Evolutionary conservation across 2,888 invertebrate species (phyloP).

Genomic region (Tenthredo notha): DNA sequence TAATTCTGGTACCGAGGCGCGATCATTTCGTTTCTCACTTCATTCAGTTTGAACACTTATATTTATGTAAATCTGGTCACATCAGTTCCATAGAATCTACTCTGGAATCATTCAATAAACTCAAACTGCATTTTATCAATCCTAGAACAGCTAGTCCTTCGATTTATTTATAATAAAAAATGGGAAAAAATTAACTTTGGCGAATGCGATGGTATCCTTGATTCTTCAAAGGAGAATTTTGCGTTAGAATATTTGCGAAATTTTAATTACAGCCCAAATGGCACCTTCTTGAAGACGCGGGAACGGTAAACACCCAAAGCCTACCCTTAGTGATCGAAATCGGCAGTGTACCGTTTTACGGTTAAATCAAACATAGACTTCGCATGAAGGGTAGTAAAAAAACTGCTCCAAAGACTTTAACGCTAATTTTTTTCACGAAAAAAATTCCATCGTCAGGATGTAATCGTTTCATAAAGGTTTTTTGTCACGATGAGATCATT

Average conservation of each 20-base stretch:
- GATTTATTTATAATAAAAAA: not conserved
- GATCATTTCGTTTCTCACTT: not conserved
- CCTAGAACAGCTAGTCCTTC: not conserved
- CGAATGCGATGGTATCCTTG: not conserved
- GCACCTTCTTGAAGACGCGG: not conserved
- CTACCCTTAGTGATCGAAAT: no score
- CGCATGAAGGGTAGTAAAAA: not conserved
- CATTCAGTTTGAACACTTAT: not conserved
- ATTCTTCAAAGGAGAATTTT: not conserved
- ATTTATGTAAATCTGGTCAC: not conserved
- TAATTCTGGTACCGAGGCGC: not conserved
- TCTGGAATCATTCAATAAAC: no score
- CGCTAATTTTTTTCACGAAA: not conserved
- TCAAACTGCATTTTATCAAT: not conserved
- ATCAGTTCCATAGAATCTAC: not conserved
- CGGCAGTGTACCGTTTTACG: not conserved
- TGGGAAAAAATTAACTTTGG: not conserved
- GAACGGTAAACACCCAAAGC: no score
- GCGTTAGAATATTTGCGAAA: not conserved
- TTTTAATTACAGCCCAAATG: not conserved
- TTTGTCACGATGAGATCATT: not conserved
- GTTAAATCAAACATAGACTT: not conserved
- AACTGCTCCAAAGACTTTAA: not conserved
- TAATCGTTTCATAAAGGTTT: not conserved
- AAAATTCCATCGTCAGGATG: not conserved